Base-by-base conservation (phyloP, 37 sponge, comb jelly and placozoan species). In the Dysidea cf. avara region DNA sequence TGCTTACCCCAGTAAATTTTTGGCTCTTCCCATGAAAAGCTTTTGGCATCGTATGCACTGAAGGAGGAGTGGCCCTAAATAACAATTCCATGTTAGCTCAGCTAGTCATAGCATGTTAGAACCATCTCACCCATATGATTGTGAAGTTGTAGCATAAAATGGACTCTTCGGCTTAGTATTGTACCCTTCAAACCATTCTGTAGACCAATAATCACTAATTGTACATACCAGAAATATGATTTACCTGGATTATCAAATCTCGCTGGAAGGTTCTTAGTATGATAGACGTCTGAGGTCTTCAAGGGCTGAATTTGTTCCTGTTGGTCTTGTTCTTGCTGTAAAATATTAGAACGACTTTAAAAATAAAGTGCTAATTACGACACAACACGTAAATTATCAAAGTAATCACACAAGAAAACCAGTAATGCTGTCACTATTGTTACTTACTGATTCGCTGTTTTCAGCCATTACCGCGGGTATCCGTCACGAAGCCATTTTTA, bases 221-320 rank as follows among this genome's bases (percentile, higher is more conserved):
- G 61, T 60, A 56, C 57, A 56, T 26, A n/a, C n/a, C n/a, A n/a
- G n/a, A n/a, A n/a, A n/a, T n/a, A 18, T 7, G 13, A 50, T 56
- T 29, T 39, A 91, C 92, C 87, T 70, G 92, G 92, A 35, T 87
- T 57, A 60, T 92, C 74, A 52, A 92, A 92, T 49, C 92, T 73
- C 33, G 87, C 88, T 40, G 92, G 92, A 0, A 92, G 37, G 24
- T 79, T 74, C 36, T 83, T 63, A 0, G 69, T 56, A 3, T 33
- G 48, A 53, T 92, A 92, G 49, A 81, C 69, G 35, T 92, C 92
- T 48, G 92, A 83, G 0, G 92, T 92, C 72, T 83, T 92, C 37
- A 80, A 52, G 29, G 47, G 57, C 26, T 38, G 37, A 20, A 38
- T 67, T 53, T 66, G 67, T 50, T 82, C 73, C 47, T 82, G 80